A percentile compares a stretch with the other conserved stretches of the same genome.
phyloP scores from a whole-genome alignment of 2,113 vertebrate genomes.

The Melanerpes formicivorus region DNA sequence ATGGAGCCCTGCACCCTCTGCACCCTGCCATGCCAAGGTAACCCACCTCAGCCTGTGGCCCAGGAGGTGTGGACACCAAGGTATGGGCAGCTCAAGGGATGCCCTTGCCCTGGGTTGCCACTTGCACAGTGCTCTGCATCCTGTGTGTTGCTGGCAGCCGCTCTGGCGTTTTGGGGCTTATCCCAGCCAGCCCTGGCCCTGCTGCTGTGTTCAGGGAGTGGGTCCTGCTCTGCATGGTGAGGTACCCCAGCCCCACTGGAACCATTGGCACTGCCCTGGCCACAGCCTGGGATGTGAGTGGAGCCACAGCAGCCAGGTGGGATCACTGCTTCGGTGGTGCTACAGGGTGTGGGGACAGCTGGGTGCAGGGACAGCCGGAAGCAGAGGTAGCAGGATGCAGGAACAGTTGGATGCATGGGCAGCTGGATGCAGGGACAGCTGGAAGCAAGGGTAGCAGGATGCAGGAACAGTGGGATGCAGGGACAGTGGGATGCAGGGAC shows the following conservation, averaged over 20 bases:
- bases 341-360: background rate
- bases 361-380: too few species aligned
- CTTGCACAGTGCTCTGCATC: background rate
- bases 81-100: rapidly evolving
- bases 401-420: background rate
- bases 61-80: rapidly evolving
- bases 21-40: rapidly evolving
- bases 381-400: background rate
- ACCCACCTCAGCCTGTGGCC: background rate
- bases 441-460: too few species aligned
- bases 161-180: background rate
- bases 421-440: too few species aligned
- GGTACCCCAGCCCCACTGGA: background rate
- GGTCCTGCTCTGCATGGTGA: background rate
- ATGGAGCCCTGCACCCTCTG: rapidly evolving
- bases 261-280: background rate
- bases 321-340: rapidly evolving
- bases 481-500: too few species aligned
- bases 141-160: background rate
- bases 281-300: background rate
- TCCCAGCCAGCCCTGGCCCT: background rate
- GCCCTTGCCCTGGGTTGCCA: background rate
- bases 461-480: too few species aligned
- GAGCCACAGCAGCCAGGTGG: background rate
- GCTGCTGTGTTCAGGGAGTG: rapidly evolving